Evolutionary conservation across 2,888 invertebrate genomes (phyloP).

Genomic region (Limnephilus rhombicus): DNA sequence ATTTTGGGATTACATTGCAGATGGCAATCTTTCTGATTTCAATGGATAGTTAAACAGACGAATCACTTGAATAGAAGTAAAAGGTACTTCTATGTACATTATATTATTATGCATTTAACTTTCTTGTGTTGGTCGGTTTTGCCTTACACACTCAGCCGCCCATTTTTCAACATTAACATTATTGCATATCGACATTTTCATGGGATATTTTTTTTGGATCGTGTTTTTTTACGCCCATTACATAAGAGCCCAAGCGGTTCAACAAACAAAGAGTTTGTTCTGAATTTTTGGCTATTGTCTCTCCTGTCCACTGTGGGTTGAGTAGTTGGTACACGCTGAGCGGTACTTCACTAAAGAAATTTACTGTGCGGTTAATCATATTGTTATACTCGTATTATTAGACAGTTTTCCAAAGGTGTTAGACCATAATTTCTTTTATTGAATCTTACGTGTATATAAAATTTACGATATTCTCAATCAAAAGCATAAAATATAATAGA

Average conservation of each 20-base stretch:
- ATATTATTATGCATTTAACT: neutral
- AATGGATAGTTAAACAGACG: no score
- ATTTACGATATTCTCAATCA: neutral
- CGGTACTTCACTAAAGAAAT: neutral
- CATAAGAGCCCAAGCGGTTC: slow-evolving; percentile 14
- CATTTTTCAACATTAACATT: neutral
- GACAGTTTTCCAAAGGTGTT: neutral
- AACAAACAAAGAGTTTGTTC: slow-evolving; percentile 26
- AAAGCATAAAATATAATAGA: neutral
- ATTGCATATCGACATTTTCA: slow-evolving; percentile 8
- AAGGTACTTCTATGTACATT: neutral
- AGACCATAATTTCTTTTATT: neutral
- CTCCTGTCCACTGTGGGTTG: neutral
- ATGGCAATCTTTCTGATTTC: no score
- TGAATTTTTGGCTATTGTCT: slow-evolving; percentile 26
- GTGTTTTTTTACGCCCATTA: slow-evolving; percentile 19
- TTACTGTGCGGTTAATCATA: no score
- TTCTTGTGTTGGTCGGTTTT: neutral
- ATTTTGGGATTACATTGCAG: no score
- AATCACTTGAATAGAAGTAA: no score
- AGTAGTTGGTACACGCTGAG: neutral
- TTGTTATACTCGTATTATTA: neutral
- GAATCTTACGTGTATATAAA: neutral
- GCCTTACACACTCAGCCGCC: neutral
- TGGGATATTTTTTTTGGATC: slow-evolving; percentile 14